Percentiles rank a stretch among this genome's conserved stretches.
These are phyloP conservation scores for Marronus borbonicus DNA, from an alignment of 2,888 invertebrate species.

Conservation along the genomic window DNA sequence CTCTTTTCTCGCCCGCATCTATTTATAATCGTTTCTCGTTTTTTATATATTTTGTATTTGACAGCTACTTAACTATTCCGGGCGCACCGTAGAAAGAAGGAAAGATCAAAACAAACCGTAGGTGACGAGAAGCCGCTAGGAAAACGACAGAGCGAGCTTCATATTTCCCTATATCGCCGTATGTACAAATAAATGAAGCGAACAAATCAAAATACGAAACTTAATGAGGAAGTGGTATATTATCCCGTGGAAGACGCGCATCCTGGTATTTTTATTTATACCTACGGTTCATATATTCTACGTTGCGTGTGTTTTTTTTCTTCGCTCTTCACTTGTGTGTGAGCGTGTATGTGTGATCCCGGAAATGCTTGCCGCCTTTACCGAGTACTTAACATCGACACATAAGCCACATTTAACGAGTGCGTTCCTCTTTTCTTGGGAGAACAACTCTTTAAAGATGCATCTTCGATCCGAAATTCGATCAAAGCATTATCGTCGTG, in stretches of 20 bases:
- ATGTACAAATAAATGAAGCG: no score
- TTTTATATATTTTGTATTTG: not conserved
- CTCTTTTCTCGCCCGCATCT: constrained; percentile 9
- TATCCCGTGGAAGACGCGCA: no score
- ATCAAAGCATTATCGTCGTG: not conserved
- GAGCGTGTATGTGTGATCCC: not conserved
- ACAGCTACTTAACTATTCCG: no score
- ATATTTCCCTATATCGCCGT: not conserved
- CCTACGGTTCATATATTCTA: no score
- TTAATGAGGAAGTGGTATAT: no score
- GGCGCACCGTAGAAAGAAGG: not conserved
- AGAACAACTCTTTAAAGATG: not conserved
- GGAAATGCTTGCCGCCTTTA: constrained; percentile 23
- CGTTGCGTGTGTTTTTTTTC: no score
- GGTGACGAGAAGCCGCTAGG: not conserved
- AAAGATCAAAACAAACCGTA: not conserved
- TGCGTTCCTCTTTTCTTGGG: not conserved
- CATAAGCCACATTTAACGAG: constrained; percentile 12
- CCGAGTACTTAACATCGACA: not conserved
- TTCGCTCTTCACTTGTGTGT: no score
- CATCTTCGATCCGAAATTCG: not conserved
- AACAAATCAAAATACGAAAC: no score
- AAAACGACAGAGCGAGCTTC: no score
- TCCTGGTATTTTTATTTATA: no score
- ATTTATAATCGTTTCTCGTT: not conserved